Evolutionary conservation across 1,140 invertebrate genomes (phyloP).

Genomic region (Harpegnathos saltator): DNA sequence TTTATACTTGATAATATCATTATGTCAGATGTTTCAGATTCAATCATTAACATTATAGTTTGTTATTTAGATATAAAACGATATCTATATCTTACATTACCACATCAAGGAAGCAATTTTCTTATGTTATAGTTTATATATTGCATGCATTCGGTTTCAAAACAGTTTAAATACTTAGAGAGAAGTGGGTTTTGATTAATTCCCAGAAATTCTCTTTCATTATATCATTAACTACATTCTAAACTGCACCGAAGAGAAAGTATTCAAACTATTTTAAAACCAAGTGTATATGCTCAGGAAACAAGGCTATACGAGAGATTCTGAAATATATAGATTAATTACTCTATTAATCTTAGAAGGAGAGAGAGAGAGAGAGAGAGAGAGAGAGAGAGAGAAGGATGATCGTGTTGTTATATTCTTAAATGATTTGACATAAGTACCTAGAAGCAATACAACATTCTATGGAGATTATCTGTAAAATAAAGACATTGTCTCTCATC

Average conservation of each 20-base stretch:
- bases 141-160: too few relatives aligned
- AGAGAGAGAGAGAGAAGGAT: too few relatives aligned
- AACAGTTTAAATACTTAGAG: too few relatives aligned
- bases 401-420: slow-evolving; percentile 4
- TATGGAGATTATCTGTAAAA: slow-evolving; percentile 4
- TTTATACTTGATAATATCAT: slow-evolving; percentile 3
- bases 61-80: slow-evolving; percentile 29
- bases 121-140: neutral
- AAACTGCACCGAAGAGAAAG: too few relatives aligned
- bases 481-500: neutral
- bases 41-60: slow-evolving; percentile 2
- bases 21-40: neutral
- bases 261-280: too few relatives aligned
- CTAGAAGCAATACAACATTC: slow-evolving; percentile 32
- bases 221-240: too few relatives aligned
- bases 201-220: too few relatives aligned
- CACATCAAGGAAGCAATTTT: slow-evolving; percentile 33
- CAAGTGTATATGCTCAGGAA: slow-evolving; percentile 16
- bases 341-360: neutral
- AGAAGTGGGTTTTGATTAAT: too few relatives aligned
- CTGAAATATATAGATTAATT: slow-evolving; percentile 28
- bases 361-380: too few relatives aligned
- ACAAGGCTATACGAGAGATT: slow-evolving; percentile 22
- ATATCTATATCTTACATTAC: slow-evolving; percentile 24
- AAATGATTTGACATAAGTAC: slow-evolving; percentile 41